Conservation (phyloP, 2,888 invertebrate genomes). For the Eristalis pertinax region DNA sequence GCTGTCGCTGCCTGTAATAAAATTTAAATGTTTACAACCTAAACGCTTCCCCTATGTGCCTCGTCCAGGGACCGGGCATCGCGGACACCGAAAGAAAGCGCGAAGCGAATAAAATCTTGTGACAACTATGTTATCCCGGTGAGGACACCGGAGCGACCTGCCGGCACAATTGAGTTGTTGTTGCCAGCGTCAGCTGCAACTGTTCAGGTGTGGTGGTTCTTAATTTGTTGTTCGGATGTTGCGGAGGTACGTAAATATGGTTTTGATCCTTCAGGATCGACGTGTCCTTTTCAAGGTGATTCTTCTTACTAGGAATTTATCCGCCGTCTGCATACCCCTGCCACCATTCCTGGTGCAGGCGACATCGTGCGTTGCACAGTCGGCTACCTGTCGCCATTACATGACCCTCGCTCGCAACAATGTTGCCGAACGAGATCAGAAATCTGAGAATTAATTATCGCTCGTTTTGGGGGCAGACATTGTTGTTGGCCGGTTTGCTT, state of each 20-base stretch:
- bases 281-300: no score
- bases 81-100: conserved; percentile 17
- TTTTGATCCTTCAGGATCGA: no score
- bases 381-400: conserved; percentile 56
- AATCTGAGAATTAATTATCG: conserved; percentile 61
- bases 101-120: conserved; percentile 32
- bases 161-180: not conserved
- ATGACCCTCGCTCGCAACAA: conserved; percentile 29
- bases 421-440: conserved; percentile 65
- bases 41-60: conserved; percentile 1
- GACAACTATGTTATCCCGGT: conserved; percentile 18
- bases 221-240: no score
- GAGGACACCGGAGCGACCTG: not conserved
- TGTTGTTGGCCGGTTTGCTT: conserved; percentile 19
- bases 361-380: not conserved
- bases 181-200: not conserved
- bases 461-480: conserved; percentile 54
- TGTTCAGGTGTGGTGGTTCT: no score
- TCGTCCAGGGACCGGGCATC: not conserved
- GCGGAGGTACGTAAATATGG: rapidly evolving
- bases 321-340: not conserved
- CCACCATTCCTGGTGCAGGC: not conserved
- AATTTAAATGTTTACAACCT: conserved; percentile 8
- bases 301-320: not conserved
- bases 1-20: not conserved